Evolutionary conservation across 1,140 invertebrate genomes (phyloP), one percentile per base, ranked within the genome.

Genomic region (Temnothorax nylanderi): DNA sequence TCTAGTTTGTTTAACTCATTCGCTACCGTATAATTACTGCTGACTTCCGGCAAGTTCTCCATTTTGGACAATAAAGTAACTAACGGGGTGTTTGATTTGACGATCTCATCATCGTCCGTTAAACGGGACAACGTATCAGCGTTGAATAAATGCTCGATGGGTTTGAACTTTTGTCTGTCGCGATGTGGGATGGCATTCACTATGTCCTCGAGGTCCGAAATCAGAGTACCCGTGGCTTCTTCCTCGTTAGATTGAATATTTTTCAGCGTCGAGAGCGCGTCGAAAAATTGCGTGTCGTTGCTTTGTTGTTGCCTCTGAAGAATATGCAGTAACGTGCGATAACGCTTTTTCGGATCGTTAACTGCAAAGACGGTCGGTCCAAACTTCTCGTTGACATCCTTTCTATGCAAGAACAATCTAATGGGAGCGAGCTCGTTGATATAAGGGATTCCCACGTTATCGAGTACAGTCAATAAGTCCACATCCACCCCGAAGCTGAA

Each of bases 391-490:
- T 32, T 64, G 16, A 65, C 3, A 16, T 77, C 56, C 0, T 5
- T 26, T 16, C 34, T 51, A 1, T 77, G 72, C 34, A 85, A 41
- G 16, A 54, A 65, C 32, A 77, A 37, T 32, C 82, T 85, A 10
- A 85, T 10, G 16, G 56, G 60, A 49, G 82, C 82, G 32, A 85
- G 72, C 7, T 85, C 82, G 6, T 21, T 32, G 3, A 5, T 64
- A 8, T 49, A 41, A 21, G n/a, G 1, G 13, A 85, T 77, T 47
- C 60, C 74, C 8, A 41, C 60, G 1, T 75, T 44, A 8, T 85
- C 72, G n/a, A 85, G 60, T 1, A 85, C 58, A 13, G 47, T 49
- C 11, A 85, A 26, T 6, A 85, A 26, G 21, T 85, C 74, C 0
- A 56, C n/a, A 13, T 78, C 58, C 34, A 54, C 2, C 0, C 74